Conservation (phyloP, 2,113 vertebrate genomes). For the Uria lomvia region DNA sequence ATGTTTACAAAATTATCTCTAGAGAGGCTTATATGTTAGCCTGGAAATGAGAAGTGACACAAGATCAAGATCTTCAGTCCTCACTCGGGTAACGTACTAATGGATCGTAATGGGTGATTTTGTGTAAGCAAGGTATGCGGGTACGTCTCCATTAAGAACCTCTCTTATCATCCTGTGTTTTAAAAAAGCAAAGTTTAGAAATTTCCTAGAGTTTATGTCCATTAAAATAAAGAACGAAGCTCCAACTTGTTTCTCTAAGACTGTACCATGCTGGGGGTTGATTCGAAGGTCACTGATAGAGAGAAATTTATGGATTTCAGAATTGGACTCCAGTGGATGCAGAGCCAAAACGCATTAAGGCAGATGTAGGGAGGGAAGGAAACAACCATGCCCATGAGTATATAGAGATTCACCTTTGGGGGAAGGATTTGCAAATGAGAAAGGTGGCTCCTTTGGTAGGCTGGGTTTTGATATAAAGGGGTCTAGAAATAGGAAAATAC, state of each 20-base stretch:
- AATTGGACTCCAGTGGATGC: not conserved
- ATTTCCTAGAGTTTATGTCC: not conserved
- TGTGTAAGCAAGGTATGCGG: not conserved
- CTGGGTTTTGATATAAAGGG: not conserved
- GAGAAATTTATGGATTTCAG: not conserved
- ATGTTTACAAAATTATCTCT: slow-evolving; percentile 38
- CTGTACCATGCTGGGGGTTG: not conserved
- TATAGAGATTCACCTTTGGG: not conserved
- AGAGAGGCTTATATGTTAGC: not conserved
- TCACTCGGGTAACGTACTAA: not conserved
- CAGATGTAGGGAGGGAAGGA: not conserved
- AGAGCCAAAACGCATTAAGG: not conserved
- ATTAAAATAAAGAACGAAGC: slow-evolving; percentile 4
- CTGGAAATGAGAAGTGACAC: slow-evolving; percentile 22
- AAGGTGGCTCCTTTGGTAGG: not conserved
- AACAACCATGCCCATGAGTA: not conserved
- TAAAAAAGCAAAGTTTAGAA: not conserved
- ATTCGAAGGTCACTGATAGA: not conserved
- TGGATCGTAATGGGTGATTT: slow-evolving; percentile 25
- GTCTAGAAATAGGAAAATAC: not conserved
- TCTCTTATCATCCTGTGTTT: not conserved
- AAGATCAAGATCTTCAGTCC: slow-evolving; percentile 14
- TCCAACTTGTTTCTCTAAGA: not conserved
- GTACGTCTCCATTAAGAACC: not conserved
- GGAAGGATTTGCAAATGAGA: not conserved